Percentiles rank a stretch among this genome's conserved stretches.
Conservation (phyloP, 1,140 invertebrate genomes). For the Rhizoglyphus robini region DNA sequence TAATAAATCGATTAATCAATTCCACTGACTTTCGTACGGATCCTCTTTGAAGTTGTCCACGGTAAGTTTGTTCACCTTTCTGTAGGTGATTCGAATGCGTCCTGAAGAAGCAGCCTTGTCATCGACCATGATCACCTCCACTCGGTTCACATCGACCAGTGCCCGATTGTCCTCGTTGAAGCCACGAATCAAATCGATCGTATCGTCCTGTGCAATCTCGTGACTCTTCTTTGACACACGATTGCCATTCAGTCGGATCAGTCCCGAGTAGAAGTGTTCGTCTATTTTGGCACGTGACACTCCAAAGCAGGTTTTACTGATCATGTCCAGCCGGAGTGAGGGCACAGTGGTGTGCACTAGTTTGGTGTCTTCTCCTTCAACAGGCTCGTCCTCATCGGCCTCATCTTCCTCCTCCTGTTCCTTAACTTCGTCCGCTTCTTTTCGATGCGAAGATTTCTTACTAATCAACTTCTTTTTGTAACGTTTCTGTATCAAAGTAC, state of each 20-base stretch:
- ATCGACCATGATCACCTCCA: conserved; percentile 36
- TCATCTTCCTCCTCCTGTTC: conserved; percentile 23
- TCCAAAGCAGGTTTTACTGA: conserved; percentile 49
- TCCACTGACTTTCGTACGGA: conserved; percentile 22
- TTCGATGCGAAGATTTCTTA: neutral
- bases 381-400: conserved; percentile 30
- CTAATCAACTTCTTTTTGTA: neutral
- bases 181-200: conserved; percentile 48
- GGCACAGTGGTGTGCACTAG: conserved; percentile 43
- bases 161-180: conserved; percentile 43
- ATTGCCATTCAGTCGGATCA: conserved; percentile 8
- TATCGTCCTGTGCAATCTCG: conserved; percentile 43
- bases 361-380: conserved; percentile 28
- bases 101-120: conserved; percentile 5
- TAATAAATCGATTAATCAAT: too few relatives aligned
- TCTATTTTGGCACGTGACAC: conserved; percentile 33
- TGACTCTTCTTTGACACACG: conserved; percentile 43
- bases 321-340: conserved; percentile 47
- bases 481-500: neutral
- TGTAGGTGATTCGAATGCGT: conserved; percentile 12
- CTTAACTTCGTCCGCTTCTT: neutral
- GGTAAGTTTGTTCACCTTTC: conserved; percentile 5
- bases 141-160: conserved; percentile 44
- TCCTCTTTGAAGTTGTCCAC: conserved; percentile 19
- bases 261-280: neutral